Evolutionary conservation across 2,113 vertebrate species (phyloP).

Genomic region (Macroglossus sobrinus): DNA sequence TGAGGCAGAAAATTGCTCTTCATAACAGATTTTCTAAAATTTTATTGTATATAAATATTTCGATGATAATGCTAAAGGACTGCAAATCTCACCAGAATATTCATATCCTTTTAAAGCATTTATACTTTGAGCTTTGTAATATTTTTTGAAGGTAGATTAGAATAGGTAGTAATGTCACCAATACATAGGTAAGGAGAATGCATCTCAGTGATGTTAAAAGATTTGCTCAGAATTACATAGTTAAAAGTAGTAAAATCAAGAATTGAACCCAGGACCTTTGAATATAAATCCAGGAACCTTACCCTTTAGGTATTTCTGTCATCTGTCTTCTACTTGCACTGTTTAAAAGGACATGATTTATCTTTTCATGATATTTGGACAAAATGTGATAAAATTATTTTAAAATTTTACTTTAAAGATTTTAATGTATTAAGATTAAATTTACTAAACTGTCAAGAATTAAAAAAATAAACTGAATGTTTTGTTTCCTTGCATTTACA

Average conservation of each 20-base stretch:
- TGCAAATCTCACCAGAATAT: neutral
- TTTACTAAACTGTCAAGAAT: neutral
- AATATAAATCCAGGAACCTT: neutral
- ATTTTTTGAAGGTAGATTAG: neutral
- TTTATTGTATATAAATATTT: neutral
- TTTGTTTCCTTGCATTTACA: neutral
- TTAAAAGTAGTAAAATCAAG: neutral
- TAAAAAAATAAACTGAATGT: neutral
- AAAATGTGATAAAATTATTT: neutral
- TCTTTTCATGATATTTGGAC: neutral
- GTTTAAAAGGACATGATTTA: neutral
- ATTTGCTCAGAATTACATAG: neutral
- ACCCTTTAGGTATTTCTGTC: neutral
- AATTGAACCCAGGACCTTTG: neutral
- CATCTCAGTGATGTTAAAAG: neutral
- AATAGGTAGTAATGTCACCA: neutral
- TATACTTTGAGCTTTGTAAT: neutral
- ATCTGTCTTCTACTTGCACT: neutral
- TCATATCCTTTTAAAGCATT: conserved; percentile 18
- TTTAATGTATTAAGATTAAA: neutral
- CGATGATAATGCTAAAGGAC: neutral
- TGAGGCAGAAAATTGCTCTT: neutral
- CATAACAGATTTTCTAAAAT: neutral
- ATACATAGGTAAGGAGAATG: neutral
- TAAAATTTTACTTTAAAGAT: neutral